Percentiles rank a stretch among this genome's conserved stretches.
Conservation (phyloP, 2,113 vertebrate species). For the Gymnobelideus leadbeateri region DNA sequence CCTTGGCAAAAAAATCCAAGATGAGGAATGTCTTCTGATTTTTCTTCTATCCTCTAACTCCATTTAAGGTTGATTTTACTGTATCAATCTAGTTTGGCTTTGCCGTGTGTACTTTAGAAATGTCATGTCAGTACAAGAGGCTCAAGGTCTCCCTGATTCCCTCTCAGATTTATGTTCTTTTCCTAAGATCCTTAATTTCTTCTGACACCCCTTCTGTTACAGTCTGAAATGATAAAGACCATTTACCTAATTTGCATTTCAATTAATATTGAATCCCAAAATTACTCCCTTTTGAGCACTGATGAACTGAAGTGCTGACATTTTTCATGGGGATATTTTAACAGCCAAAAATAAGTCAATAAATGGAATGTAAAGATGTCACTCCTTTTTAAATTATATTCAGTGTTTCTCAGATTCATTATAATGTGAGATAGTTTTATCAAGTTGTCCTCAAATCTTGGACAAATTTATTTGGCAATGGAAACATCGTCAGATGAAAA, state of each 20-base stretch:
- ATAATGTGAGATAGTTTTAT: no score
- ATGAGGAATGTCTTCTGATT: not conserved
- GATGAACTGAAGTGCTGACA: not conserved
- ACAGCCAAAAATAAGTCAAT: not conserved
- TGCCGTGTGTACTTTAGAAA: not conserved
- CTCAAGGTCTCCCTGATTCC: not conserved
- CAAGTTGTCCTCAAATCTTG: no score
- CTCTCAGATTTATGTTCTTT: not conserved
- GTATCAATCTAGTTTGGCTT: not conserved
- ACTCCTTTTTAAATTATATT: no score
- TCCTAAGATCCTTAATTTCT: slow-evolving; percentile 1
- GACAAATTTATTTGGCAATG: no score
- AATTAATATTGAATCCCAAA: not conserved
- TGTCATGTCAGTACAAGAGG: not conserved
- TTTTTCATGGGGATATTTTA: not conserved
- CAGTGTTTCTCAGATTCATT: no score
- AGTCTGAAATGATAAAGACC: not conserved
- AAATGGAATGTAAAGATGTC: no score
- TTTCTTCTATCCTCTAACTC: not conserved
- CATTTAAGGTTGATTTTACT: not conserved
- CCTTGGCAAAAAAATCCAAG: not conserved
- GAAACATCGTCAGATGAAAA: no score
- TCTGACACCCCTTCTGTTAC: slow-evolving; percentile 11
- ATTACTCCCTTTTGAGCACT: not conserved
- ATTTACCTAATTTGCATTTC: slow-evolving; percentile 4